Evolutionary conservation across 2,113 vertebrate species (phyloP), one percentile per base, ranked within the genome.

Genomic region (Trogon melanurus): DNA sequence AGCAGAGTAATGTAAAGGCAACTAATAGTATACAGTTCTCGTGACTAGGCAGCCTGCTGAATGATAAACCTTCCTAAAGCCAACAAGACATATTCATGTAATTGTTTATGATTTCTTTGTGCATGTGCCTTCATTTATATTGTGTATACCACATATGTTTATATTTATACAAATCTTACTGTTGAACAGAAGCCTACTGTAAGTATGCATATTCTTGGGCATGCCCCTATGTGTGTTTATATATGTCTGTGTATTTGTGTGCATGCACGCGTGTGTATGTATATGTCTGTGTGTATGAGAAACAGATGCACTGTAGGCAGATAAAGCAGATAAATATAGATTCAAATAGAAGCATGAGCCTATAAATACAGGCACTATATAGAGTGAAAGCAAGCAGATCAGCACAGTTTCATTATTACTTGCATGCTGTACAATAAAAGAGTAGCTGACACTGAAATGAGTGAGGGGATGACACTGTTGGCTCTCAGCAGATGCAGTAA

Each of bases 241-340:
- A 1, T 92, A 74, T 88, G 83, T 47, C 56, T 91, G 78, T 88
- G 2, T 82, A n/a, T 95, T 91, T 94, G 93, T 83, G 88, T 95
- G 54, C 78, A 26, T 64, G 74, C 89, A 80, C 32, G 34, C 88
- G 30, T 95, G 92, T 97, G 95, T 95, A 67, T 95, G 96, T 95
- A 89, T 96, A 97, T 96, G 97, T 97, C 97, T 98, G 97, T 97
- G 98, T 97, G 94, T 98, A 97, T 97, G 89, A 97, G 97, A 98
- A 98, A 98, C 98, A 98, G 98, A 98, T 98, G 98, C 97, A 98
- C 95, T 96, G 98, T 98, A 98, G 98, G 98, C 98, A 98, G 98
- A 98, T 97, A 97, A 98, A 95, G 97, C 89, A 96, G 97, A 98
- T 98, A 98, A 98, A 98, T 98, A 98, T 98, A 98, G 97, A 97